Base-by-base conservation (phyloP, 2,888 invertebrate species). In the Pristionchus exspectatus region DNA sequence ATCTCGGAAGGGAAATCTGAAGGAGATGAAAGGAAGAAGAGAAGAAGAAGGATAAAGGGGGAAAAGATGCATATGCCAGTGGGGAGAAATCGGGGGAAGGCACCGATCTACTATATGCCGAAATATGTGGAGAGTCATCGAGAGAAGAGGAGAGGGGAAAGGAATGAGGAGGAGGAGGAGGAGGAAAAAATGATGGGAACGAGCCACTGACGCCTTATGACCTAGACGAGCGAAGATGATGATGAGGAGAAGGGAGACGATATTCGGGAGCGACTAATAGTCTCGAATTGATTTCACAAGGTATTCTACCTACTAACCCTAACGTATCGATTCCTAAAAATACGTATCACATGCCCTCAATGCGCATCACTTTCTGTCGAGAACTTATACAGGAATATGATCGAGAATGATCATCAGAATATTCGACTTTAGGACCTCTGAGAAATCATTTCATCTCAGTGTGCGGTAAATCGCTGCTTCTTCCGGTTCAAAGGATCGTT, bases 181-280 rank as follows among this genome's bases (percentile, higher is more conserved):
- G 77, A 24, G 77, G 44, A 38, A 77, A 77, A 77, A 44, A 81
- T 81, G 81, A 81, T 81, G 81, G 81, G 81, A 81, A 81, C 81
- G 81, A 81, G 81, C 81, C 81, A 81, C 81, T 81, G 81, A n/a
- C 50, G 44, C 81, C 81, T 81, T 50, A 81, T 81, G 81, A 81
- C 81, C 50, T 44, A 81, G 74, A 72, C 33, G 69, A 30, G 27
- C 66, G 12, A 12, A 66, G 66, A 12, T 27, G 12, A 72, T 50
- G 44, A 50, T 50, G 69, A 33, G 12, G 33, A 74, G 5, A 38
- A 18, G 74, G 24, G 38, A 74, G 38, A 33, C 30, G 69, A 30
- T 27, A 72, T 66, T n/a, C 5, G 69, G 14, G 33, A 4, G 30
- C 9, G 69, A 33, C 69, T 30, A 72, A 14, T 66, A 24, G 63